These are phyloP conservation scores for Panopea generosa DNA, from an alignment of 2,888 invertebrate species.

Conservation along the genomic window DNA sequence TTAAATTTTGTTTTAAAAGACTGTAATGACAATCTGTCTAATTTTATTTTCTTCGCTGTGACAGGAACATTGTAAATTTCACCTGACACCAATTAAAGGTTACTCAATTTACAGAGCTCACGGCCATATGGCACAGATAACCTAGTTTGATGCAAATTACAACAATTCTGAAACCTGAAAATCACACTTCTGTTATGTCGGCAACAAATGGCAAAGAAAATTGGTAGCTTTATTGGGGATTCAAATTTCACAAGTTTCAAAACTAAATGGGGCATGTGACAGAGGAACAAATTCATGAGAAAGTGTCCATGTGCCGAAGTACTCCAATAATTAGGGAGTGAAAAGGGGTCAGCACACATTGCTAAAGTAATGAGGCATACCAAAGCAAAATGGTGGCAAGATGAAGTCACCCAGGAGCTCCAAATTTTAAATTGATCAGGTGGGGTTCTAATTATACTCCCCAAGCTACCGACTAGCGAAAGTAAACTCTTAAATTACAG, in stretches of 20 bases:
- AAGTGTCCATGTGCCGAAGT: conserved; percentile 51
- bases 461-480: no score
- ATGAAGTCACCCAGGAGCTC: no score
- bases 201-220: background rate
- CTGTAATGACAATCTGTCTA: no score
- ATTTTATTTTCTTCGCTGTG: no score
- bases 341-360: conserved; percentile 43
- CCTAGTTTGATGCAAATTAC: conserved; percentile 21
- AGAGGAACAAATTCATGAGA: conserved; percentile 35
- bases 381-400: background rate
- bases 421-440: no score
- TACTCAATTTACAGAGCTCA: conserved; percentile 5
- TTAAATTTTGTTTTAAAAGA: no score
- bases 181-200: no score
- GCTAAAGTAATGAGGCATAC: background rate
- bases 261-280: conserved; percentile 51
- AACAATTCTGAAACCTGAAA: background rate
- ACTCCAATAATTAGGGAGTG: conserved; percentile 27
- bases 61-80: no score
- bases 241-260: conserved; percentile 19
- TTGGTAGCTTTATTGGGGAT: conserved; percentile 9
- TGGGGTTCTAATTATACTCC: no score
- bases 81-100: no score
- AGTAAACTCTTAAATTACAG: no score
- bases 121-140: conserved; percentile 16